Base-by-base conservation (phyloP, 2,797 vertebrate genomes). In the Molossus molossus region DNA sequence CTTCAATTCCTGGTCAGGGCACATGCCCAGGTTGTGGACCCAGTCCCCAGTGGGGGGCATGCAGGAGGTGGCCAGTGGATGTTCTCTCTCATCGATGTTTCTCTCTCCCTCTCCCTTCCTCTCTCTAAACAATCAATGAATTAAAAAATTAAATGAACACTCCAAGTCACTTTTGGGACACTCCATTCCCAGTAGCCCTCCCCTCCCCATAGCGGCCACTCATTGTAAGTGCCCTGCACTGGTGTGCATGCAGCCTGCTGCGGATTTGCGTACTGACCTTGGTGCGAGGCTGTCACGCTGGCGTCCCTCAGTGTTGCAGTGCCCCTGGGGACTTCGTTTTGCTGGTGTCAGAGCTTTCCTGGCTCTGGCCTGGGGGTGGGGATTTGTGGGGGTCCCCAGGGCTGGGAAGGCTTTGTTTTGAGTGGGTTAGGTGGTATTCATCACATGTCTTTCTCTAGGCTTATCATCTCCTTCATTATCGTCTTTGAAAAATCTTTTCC, bases 241-340 rank as follows among this genome's bases (percentile, higher is more conserved):
- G 3, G 13, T 0, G 0, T 37, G 5, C 12, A 2, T 0, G 8
- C 0, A 0, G 1, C 5, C 3, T n/a, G n/a, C 1, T 2, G 0
- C 6, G 12, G 48, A 4, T 2, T 0, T 27, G 21, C 6, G 1
- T 50, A 0, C 1, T 2, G 48, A 21, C 33, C 3, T 23, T 1
- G 69, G 11, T 1, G 13, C 25, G 0, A 4, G 3, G 50, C 25
- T 9, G 23, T 13, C 62, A 3, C 4, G 2, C 40, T 5, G 29
- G 2, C 1, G 8, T 9, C 12, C 1, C 5, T 48, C 14, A 2
- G 8, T 11, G 33, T 23, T 6, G 15, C 65, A 0, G 15, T 45
- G 14, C 1, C 0, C 17, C 25, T 0, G 7, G 12, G 20, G 18
- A 9, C 7, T 1, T 15, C 37, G 0, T 21, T 53, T 69, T 3